Percentiles rank a stretch among this genome's conserved stretches.
Conservation (phyloP, 2,888 invertebrate genomes). For the Crioceris asparagi region DNA sequence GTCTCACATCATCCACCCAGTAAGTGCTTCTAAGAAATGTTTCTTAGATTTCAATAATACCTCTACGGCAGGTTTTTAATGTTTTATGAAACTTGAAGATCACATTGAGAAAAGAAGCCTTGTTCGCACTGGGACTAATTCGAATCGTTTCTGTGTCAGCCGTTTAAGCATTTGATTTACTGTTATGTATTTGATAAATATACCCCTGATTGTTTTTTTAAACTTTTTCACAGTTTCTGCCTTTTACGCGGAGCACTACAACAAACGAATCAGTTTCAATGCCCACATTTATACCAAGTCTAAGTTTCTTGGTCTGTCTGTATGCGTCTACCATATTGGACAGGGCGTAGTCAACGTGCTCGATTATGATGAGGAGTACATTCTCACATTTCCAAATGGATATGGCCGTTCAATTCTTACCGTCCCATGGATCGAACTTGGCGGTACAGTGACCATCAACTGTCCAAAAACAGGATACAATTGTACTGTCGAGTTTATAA, state of each 20-base stretch:
- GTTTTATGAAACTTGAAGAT: no score
- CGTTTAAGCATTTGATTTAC: not conserved
- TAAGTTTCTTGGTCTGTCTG: slow-evolving; percentile 94
- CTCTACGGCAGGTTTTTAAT: no score
- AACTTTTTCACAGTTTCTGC: slow-evolving; percentile 67
- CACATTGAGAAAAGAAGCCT: no score
- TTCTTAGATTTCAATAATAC: no score
- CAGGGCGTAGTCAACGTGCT: slow-evolving; percentile 84
- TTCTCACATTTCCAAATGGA: slow-evolving; percentile 94
- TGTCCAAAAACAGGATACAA: slow-evolving; percentile 87
- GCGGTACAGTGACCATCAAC: slow-evolving; percentile 80
- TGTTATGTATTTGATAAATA: not conserved
- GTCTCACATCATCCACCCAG: slow-evolving; percentile 99
- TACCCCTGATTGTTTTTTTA: no score
- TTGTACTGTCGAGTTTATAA: slow-evolving; percentile 89
- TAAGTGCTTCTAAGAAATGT: no score
- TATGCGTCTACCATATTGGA: slow-evolving; percentile 96
- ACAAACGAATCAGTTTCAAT: slow-evolving; percentile 81
- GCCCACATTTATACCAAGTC: slow-evolving; percentile 99
- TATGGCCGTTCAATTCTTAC: slow-evolving; percentile 97
- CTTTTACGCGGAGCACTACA: slow-evolving; percentile 95
- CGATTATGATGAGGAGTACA: slow-evolving; percentile 88
- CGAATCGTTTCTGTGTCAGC: no score
- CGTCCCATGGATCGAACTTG: slow-evolving; percentile 97
- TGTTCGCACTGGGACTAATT: no score